Evolutionary conservation across 2,888 invertebrate species (phyloP).

Genomic region (Mellilla xanthometata): DNA sequence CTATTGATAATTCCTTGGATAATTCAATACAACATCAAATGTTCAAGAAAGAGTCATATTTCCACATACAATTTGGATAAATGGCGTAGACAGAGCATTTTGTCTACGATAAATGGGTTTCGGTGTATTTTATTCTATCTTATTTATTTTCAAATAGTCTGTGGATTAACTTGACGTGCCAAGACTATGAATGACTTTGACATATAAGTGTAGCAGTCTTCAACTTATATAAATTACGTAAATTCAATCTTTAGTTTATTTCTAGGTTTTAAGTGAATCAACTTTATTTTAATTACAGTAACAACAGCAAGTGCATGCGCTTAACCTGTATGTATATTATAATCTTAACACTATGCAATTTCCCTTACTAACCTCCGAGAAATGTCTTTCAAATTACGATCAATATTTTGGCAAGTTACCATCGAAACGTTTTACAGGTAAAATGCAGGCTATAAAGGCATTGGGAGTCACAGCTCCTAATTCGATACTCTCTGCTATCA

Average conservation of each 20-base stretch:
- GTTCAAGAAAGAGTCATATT: too few species aligned
- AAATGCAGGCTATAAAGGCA: slow-evolving; percentile 73
- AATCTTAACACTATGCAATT: background rate
- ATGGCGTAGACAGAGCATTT: too few species aligned
- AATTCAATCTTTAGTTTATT: slow-evolving; percentile 40
- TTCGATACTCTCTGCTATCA: slow-evolving; percentile 63
- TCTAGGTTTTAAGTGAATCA: slow-evolving; percentile 31
- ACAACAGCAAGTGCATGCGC: slow-evolving; percentile 9
- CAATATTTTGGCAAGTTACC: slow-evolving; percentile 13
- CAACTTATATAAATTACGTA: slow-evolving; percentile 48
- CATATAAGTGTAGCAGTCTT: background rate
- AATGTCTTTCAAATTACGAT: background rate
- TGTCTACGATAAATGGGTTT: too few species aligned
- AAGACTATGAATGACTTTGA: background rate
- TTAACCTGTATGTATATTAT: slow-evolving; percentile 22
- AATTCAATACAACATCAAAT: too few species aligned
- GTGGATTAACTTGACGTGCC: too few species aligned
- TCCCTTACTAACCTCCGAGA: background rate
- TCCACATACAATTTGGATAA: too few species aligned
- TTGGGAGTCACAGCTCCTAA: slow-evolving; percentile 63
- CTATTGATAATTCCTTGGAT: too few species aligned
- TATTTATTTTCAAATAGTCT: too few species aligned
- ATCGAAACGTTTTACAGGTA: slow-evolving; percentile 23
- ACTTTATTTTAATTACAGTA: background rate
- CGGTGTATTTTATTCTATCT: too few species aligned